Conservation (phyloP, 1,140 invertebrate genomes). For the Zaprionus kolodkinae region DNA sequence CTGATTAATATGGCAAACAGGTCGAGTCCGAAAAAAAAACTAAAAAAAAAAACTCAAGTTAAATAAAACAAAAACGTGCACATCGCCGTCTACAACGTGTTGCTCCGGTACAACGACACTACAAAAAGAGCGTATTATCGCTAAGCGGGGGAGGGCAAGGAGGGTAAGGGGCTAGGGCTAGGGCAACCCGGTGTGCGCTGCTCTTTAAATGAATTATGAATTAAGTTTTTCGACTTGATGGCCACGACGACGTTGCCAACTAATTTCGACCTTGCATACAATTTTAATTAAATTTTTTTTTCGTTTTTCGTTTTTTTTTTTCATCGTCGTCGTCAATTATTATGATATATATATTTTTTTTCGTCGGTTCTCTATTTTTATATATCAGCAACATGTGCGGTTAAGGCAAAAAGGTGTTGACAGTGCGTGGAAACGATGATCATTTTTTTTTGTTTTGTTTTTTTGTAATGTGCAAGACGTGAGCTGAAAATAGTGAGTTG, state of each 20-base stretch:
- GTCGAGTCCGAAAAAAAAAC: slow-evolving; percentile 57
- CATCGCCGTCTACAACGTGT: slow-evolving; percentile 27
- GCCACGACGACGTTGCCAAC: slow-evolving; percentile 69
- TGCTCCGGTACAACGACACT: slow-evolving; percentile 52
- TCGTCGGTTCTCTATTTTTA: background rate
- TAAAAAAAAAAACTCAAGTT: slow-evolving; percentile 15
- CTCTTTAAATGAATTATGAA: slow-evolving; percentile 78
- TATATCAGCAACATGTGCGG: background rate
- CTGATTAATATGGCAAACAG: slow-evolving; percentile 72
- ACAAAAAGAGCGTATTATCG: slow-evolving; percentile 8
- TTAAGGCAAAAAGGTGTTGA: slow-evolving; percentile 40
- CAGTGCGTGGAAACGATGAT: slow-evolving; percentile 13
- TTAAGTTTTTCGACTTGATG: slow-evolving; percentile 75
- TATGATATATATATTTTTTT: slow-evolving; percentile 14
- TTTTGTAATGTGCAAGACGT: slow-evolving; percentile 34
- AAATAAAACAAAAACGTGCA: slow-evolving; percentile 45
- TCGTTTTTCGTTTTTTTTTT: slow-evolving; percentile 31
- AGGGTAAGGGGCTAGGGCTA: background rate
- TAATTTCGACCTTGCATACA: slow-evolving; percentile 79
- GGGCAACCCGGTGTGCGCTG: slow-evolving; percentile 27
- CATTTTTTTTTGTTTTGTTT: slow-evolving; percentile 9
- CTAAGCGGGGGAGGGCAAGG: background rate
- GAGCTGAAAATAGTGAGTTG: slow-evolving; percentile 13
- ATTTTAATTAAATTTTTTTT: slow-evolving; percentile 73
- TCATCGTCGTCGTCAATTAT: slow-evolving; percentile 37